Evolutionary conservation across 2,113 vertebrate species (phyloP), one percentile per base, ranked within the genome.

Genomic region (Strix uralensis): DNA sequence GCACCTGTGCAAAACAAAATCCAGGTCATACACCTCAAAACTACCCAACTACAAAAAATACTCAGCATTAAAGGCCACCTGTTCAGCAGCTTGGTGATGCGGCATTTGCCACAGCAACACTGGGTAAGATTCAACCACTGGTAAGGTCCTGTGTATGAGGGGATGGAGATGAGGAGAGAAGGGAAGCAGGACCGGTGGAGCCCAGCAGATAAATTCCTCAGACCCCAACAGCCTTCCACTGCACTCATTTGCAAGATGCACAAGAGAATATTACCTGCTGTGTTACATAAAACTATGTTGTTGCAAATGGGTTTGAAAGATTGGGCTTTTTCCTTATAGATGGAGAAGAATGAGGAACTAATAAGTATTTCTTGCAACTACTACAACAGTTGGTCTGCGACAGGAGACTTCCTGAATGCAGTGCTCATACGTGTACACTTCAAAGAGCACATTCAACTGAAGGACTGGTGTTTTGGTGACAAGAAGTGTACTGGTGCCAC

Each of bases 1-100:
- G 46, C 61, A 87, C 42, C 47, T 42, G 27, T 47, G 52, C 57
- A 92, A 90, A 92, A 86, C 66, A 72, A 93, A 92, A 62, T n/a
- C 32, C 49, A 80, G 54, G 81, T 69, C 71, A 86, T 12, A 18
- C 10, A 18, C 10, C 21, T 65, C 22, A 63, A 54, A 61, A 96
- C 27, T 49, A 65, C 15, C 17, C 1, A 0, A 25, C 32, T 86
- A 71, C 58, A 79, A 82, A 61, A 74, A 85, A 83, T 3, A 65
- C 1, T 3, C 18, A 69, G 54, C 49, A 59, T 74, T 67, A 85
- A 78, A 78, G 52, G 62, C 36, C 6, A 5, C 52, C 71, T 77
- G 46, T 20, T 44, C 70, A 89, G 49, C 67, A 91, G 16, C 26
- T 62, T 30, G 15, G 51, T 61, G 47, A 62, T 42, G 72, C 63